Conservation (phyloP, 2,113 vertebrate species). For the Acanthisitta chloris region DNA sequence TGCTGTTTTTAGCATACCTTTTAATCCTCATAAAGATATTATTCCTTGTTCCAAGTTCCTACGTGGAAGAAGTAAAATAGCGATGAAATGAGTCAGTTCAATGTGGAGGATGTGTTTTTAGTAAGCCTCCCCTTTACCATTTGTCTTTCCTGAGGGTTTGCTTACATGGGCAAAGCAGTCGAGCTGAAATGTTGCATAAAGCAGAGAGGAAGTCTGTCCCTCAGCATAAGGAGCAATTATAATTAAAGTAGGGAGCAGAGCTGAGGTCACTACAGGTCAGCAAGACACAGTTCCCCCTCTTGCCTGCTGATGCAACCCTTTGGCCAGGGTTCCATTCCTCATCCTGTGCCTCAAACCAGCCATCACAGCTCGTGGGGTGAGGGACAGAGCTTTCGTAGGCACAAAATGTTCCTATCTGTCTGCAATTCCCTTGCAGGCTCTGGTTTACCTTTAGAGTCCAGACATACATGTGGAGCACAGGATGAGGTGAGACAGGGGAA, state of each 20-base stretch:
- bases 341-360: background rate
- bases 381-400: background rate
- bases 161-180: background rate
- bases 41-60: background rate
- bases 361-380: fast-evolving
- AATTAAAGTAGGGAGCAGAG: background rate
- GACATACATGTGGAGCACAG: fast-evolving
- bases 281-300: background rate
- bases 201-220: background rate
- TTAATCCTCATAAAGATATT: background rate
- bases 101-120: background rate
- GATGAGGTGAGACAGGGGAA: background rate
- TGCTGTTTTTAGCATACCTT: background rate
- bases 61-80: background rate
- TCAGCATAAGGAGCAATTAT: background rate
- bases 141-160: background rate
- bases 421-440: background rate
- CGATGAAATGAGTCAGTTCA: background rate
- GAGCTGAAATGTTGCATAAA: background rate
- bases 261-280: background rate
- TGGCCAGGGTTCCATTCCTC: background rate
- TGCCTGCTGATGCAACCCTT: background rate
- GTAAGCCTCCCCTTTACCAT: background rate
- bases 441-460: background rate
- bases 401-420: background rate